Evolutionary conservation across 2,797 vertebrate genomes (phyloP), one percentile per base, ranked within the genome.

Genomic region (Todus mexicanus): DNA sequence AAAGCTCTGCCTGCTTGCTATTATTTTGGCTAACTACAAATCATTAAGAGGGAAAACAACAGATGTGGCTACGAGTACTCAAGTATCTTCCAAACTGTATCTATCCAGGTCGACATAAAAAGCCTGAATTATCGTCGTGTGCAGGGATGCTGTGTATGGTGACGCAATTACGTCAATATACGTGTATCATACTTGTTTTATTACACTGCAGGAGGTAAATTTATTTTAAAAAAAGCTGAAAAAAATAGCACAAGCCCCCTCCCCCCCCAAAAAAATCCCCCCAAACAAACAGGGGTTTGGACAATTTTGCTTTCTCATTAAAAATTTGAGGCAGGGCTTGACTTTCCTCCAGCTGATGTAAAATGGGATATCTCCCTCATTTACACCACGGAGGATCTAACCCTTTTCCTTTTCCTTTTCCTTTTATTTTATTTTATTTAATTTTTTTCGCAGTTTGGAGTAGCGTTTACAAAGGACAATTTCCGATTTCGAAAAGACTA

Each of bases 1-100:
- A 95, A 95, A 95, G 76, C 92, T 85, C 95, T 96, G 96, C 96
- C 96, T 97, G 95, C 83, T 81, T 77, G 91, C 96, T 88, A 93
- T 95, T 96, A 87, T 96, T 95, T 94, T 93, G 96, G 95, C 96
- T 96, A 95, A 96, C 90, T 83, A 79, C 90, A 95, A 97, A 95
- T 96, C 96, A 96, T 91, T 77, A 96, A 96, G 93, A 84, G 73
- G 89, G 85, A 95, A 95, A 95, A 97, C 90, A 95, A 91, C 97
- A 97, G 95, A 96, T 96, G 97, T 95, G 94, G 40, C 88, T 56
- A 72, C 2, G 4, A 64, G 22, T 40, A 31, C 70, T 66, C 87
- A 83, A 60, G 90, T 90, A 92, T 83, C 95, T 96, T 94, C 97
- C 96, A 95, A 96, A 96, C 74, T 89, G 76, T 79, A 84, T 93